Conservation (phyloP, 2,113 vertebrate species). For the Carassius gibelio region DNA sequence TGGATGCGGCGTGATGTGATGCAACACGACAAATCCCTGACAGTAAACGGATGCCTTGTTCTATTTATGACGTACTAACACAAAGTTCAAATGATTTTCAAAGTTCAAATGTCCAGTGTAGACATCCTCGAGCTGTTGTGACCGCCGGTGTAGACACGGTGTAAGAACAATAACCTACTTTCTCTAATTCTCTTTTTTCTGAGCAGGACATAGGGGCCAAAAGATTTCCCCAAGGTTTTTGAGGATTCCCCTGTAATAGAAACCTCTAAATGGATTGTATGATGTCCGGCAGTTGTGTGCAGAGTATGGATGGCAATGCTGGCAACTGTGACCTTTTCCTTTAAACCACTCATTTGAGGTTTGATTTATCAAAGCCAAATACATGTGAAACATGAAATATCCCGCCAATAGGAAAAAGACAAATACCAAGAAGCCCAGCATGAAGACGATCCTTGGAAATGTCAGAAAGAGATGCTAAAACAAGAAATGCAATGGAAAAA, state of each 20-base stretch:
- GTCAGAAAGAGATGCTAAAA: conserved; percentile 90
- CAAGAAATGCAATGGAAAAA: background rate
- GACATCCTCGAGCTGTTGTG: too few species aligned
- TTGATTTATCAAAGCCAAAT: conserved; percentile 85
- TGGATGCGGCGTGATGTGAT: too few species aligned
- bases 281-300: conserved; percentile 52
- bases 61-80: too few species aligned
- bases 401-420: conserved; percentile 83
- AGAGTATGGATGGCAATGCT: conserved; percentile 69
- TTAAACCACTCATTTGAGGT: conserved; percentile 93
- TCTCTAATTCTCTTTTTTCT: conserved; percentile 66
- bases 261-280: conserved; percentile 70
- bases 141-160: too few species aligned
- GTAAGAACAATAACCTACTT: background rate
- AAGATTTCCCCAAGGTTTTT: conserved; percentile 86
- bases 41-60: too few species aligned
- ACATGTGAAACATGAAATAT: conserved; percentile 83
- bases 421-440: conserved; percentile 88
- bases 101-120: too few species aligned
- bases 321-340: conserved; percentile 64
- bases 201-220: conserved; percentile 62
- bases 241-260: conserved; percentile 81
- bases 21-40: too few species aligned
- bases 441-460: conserved; percentile 90
- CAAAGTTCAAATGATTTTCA: too few species aligned